Percentiles rank a stretch among this genome's conserved stretches.
These are phyloP conservation scores for Bombylius major DNA, from an alignment of 2,888 invertebrate species.

Conservation along the genomic window DNA sequence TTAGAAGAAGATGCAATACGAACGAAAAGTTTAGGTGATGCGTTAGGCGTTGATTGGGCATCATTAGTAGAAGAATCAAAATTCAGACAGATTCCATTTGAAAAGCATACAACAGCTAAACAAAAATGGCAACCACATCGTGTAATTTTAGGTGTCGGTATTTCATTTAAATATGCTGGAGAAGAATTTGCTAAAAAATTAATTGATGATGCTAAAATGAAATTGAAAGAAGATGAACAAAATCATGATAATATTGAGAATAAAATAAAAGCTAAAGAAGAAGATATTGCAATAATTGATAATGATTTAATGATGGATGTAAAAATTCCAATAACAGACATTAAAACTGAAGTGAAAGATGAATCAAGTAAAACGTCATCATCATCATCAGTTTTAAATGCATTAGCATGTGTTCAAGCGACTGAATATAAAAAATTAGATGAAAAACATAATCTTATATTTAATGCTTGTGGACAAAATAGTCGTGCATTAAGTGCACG, in stretches of 20 bases:
- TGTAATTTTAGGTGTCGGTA: slow-evolving; percentile 65
- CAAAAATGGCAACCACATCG: slow-evolving; percentile 71
- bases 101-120: slow-evolving; percentile 44
- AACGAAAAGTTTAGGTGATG: slow-evolving; percentile 64
- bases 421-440: slow-evolving; percentile 46
- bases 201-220: slow-evolving; percentile 29
- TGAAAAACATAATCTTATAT: slow-evolving; percentile 49
- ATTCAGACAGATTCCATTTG: slow-evolving; percentile 24
- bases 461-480: slow-evolving; percentile 61
- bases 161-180: slow-evolving; percentile 68
- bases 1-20: slow-evolving; percentile 73
- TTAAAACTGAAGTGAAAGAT: slow-evolving; percentile 18
- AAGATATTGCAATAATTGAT: slow-evolving; percentile 7
- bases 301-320: not conserved
- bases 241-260: slow-evolving; percentile 28
- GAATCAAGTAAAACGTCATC: not conserved
- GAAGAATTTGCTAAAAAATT: slow-evolving; percentile 42
- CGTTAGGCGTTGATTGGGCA: slow-evolving; percentile 92
- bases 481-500: slow-evolving; percentile 69
- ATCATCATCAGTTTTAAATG: slow-evolving; percentile 35
- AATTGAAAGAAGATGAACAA: slow-evolving; percentile 22
- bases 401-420: slow-evolving; percentile 42
- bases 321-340: slow-evolving; percentile 18
- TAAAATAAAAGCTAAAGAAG: slow-evolving; percentile 23
- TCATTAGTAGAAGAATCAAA: slow-evolving; percentile 71